Evolutionary conservation across 2,113 vertebrate genomes (phyloP).

Genomic region (Aspidoscelis tigris): DNA sequence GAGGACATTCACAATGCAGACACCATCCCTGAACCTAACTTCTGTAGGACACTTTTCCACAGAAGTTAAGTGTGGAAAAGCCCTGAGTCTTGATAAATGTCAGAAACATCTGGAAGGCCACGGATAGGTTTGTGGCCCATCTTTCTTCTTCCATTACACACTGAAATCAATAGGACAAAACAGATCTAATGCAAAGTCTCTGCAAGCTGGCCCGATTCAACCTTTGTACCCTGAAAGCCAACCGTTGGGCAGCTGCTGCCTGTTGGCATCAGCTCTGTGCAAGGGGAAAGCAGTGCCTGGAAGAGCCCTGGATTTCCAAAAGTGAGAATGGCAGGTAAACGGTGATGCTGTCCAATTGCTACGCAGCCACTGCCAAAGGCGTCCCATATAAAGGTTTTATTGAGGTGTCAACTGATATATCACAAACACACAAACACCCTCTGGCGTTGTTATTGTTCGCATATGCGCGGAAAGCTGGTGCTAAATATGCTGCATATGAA

Average conservation of each 20-base stretch:
- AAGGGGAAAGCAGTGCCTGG: constrained; percentile 46
- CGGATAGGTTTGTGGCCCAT: too few relatives aligned
- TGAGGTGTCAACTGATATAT: constrained; percentile 83
- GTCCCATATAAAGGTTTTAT: constrained; percentile 83
- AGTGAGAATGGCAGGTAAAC: constrained; percentile 71
- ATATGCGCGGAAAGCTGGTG: constrained; percentile 70
- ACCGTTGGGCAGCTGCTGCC: constrained; percentile 46
- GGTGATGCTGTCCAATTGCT: constrained; percentile 77
- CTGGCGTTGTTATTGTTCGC: constrained; percentile 67
- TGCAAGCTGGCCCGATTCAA: too few relatives aligned
- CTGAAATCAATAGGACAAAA: too few relatives aligned
- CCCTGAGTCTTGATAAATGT: too few relatives aligned
- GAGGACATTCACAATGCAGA: too few relatives aligned
- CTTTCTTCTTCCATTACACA: too few relatives aligned
- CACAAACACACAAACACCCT: constrained; percentile 81
- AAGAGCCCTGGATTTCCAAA: constrained; percentile 63
- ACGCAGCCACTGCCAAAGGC: constrained; percentile 77
- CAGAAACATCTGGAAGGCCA: too few relatives aligned
- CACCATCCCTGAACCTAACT: too few relatives aligned
- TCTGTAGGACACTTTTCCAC: too few relatives aligned
- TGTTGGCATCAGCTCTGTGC: constrained; percentile 7
- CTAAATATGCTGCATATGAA: constrained; percentile 79
- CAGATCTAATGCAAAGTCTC: too few relatives aligned
- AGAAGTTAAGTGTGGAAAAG: too few relatives aligned
- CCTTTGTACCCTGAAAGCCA: neutral